phyloP scores from a whole-genome alignment of 2,797 vertebrate species.

The Sebastes nivosus region DNA sequence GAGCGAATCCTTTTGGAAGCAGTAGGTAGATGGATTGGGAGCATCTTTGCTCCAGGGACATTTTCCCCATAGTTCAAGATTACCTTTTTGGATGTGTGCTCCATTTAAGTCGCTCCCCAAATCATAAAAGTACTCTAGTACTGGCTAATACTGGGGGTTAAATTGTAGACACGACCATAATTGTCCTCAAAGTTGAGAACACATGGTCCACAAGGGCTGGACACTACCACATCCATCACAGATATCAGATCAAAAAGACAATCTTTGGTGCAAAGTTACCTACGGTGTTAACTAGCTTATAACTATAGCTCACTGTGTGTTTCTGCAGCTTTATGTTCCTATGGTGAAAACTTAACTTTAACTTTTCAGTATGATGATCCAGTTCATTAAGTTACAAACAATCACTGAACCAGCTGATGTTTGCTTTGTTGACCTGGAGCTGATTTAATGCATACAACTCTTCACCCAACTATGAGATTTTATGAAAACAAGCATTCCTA shows the following conservation, averaged over 20 bases:
- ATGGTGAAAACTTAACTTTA: not conserved
- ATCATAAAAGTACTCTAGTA: slow-evolving; percentile 22
- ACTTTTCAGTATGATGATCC: not conserved
- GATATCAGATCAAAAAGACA: not conserved
- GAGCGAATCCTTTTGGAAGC: slow-evolving; percentile 52
- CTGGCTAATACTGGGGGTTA: too few relatives aligned
- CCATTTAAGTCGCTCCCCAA: slow-evolving; percentile 47
- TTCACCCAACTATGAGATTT: not conserved
- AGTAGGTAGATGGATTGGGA: slow-evolving; percentile 37
- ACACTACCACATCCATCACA: not conserved
- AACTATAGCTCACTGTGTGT: not conserved
- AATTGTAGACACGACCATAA: too few relatives aligned
- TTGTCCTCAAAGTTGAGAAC: not conserved
- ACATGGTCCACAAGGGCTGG: not conserved
- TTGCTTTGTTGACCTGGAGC: not conserved
- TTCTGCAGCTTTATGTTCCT: not conserved
- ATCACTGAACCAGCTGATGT: not conserved
- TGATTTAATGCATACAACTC: not conserved
- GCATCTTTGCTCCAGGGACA: slow-evolving; percentile 45
- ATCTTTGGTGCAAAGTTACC: not conserved
- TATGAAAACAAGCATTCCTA: not conserved
- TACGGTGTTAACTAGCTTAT: not conserved
- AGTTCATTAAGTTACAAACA: not conserved
- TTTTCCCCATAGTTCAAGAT: slow-evolving; percentile 57
- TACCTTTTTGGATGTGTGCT: slow-evolving; percentile 46